Percentiles rank a stretch among this genome's conserved stretches.
Evolutionary conservation across 1,140 invertebrate species (phyloP).

Genomic region (Nixonia krombeini): DNA sequence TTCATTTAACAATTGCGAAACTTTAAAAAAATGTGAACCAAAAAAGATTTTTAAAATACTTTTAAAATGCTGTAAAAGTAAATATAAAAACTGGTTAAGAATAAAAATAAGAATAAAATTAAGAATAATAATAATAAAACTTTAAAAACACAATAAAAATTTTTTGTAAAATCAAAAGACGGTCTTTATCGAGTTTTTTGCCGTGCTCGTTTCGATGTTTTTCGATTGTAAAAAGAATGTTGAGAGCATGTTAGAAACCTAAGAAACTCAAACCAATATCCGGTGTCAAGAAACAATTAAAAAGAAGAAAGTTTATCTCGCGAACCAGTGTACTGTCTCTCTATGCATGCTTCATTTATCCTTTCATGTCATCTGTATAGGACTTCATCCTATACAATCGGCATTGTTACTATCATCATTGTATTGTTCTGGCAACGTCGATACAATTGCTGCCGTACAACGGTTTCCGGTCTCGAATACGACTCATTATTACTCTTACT

Average conservation of each 20-base stretch:
- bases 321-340: constrained; percentile 14
- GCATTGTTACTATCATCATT: constrained; percentile 11
- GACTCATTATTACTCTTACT: constrained; percentile 11
- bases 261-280: constrained; percentile 3
- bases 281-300: constrained; percentile 7
- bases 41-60: no score
- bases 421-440: constrained; percentile 14
- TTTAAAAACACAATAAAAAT: no score
- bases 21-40: no score
- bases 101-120: no score
- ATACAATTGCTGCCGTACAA: constrained; percentile 13
- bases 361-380: constrained; percentile 17
- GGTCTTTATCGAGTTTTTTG: no score
- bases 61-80: no score
- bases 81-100: no score
- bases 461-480: constrained; percentile 1
- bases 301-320: constrained; percentile 1
- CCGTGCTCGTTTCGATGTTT: no score
- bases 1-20: no score
- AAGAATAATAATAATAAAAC: no score
- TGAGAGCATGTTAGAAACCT: constrained; percentile 35
- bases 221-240: no score
- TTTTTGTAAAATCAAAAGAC: no score
- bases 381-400: constrained; percentile 13
- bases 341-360: constrained; percentile 28